phyloP scores from a whole-genome alignment of 2,797 vertebrate species.

The Gymnocypris eckloni region DNA sequence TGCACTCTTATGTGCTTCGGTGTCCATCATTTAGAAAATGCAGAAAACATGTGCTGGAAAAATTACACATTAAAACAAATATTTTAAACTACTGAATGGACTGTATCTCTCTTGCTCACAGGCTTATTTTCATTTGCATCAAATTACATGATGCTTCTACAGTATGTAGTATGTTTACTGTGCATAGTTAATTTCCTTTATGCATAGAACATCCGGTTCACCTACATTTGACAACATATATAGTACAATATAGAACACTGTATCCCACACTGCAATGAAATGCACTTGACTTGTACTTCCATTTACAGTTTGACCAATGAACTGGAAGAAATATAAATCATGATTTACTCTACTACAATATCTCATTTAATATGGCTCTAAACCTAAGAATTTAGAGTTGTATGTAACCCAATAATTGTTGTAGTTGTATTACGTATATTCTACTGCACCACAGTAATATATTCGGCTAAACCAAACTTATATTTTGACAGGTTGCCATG shows the following conservation, averaged over 20 bases:
- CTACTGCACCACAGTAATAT: too few relatives aligned
- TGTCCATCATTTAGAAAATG: not conserved
- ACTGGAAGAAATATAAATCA: not conserved
- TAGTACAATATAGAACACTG: not conserved
- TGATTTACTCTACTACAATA: not conserved
- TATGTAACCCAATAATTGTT: too few relatives aligned
- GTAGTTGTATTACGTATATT: too few relatives aligned
- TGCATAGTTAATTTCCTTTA: not conserved
- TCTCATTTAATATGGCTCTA: not conserved
- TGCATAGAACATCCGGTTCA: not conserved
- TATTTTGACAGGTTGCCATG: too few relatives aligned
- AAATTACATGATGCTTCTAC: not conserved
- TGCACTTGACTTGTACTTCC: not conserved
- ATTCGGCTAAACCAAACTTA: too few relatives aligned
- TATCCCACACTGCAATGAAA: not conserved
- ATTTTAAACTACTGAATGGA: not conserved
- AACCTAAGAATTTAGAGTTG: not conserved
- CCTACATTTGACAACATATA: not conserved
- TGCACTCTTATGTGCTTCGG: not conserved
- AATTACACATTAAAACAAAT: not conserved
- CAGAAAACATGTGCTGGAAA: too few relatives aligned
- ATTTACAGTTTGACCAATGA: not conserved
- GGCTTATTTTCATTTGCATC: constrained; percentile 3
- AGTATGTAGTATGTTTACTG: not conserved
- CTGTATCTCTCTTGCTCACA: not conserved